Evolutionary conservation across 2,113 vertebrate species (phyloP).

Genomic region (Pseudorectes ferrugineus): DNA sequence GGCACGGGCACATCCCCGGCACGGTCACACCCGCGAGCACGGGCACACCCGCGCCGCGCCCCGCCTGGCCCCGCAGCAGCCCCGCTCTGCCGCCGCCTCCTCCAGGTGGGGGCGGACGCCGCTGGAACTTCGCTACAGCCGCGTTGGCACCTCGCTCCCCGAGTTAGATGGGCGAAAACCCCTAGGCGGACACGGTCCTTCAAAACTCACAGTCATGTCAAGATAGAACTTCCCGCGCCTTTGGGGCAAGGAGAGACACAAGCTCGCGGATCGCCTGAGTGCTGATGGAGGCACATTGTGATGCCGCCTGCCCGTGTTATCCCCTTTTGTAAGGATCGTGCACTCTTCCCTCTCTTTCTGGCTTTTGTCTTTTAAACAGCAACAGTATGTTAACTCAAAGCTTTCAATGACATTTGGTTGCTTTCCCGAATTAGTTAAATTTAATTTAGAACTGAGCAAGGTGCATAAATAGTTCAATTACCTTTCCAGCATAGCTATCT

Average conservation of each 20-base stretch:
- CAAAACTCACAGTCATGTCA: accelerated
- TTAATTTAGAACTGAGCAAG: not conserved
- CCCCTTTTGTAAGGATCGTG: accelerated
- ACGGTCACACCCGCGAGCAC: not conserved
- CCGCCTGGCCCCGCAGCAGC: not conserved
- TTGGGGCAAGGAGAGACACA: accelerated
- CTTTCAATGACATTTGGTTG: not conserved
- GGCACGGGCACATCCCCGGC: not conserved
- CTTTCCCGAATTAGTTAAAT: not conserved
- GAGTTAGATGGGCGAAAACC: accelerated
- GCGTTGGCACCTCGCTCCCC: not conserved
- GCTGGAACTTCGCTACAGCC: not conserved
- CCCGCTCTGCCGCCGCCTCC: not conserved
- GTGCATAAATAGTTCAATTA: not conserved
- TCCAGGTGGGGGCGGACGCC: not conserved
- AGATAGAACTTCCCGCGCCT: not conserved
- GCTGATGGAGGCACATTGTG: accelerated
- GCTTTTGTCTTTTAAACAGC: not conserved
- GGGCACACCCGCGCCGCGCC: too few relatives aligned
- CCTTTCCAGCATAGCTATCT: not conserved
- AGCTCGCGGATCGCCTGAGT: accelerated
- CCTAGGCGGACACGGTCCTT: accelerated
- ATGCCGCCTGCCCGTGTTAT: accelerated
- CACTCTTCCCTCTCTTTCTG: not conserved
- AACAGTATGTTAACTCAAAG: not conserved